Conservation (phyloP, 2,888 invertebrate species). For the Troglohyphantes excavatus region DNA sequence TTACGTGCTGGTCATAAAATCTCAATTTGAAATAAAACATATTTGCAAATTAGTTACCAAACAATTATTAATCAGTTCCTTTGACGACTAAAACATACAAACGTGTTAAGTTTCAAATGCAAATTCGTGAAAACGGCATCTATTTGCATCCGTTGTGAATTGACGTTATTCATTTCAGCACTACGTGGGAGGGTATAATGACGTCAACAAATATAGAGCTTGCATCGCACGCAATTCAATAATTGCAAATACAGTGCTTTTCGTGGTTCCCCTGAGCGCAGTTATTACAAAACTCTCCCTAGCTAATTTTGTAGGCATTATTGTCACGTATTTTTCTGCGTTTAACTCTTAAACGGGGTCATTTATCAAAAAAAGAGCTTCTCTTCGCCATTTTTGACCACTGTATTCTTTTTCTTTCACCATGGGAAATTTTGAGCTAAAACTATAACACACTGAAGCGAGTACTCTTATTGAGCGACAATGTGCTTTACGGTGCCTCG, state of each 20-base stretch:
- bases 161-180: neutral
- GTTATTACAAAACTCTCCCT: slow-evolving; percentile 44
- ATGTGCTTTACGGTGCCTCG: too few species aligned
- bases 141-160: neutral
- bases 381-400: slow-evolving; percentile 12
- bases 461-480: too few species aligned
- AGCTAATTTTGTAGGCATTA: slow-evolving; percentile 53
- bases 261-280: slow-evolving; percentile 33
- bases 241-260: slow-evolving; percentile 42
- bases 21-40: too few species aligned
- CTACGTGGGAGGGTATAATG: neutral
- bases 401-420: too few species aligned
- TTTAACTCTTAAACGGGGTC: slow-evolving; percentile 42
- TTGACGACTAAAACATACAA: too few species aligned
- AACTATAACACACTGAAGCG: too few species aligned
- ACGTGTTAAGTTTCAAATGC: neutral
- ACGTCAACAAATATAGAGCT: slow-evolving; percentile 21
- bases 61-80: too few species aligned
- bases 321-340: slow-evolving; percentile 62
- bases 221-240: slow-evolving; percentile 33
- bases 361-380: neutral
- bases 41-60: too few species aligned
- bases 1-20: too few species aligned
- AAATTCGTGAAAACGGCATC: neutral
- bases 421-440: too few species aligned